Evolutionary conservation across 2,113 vertebrate species (phyloP).

Genomic region (Pluvialis apricaria): DNA sequence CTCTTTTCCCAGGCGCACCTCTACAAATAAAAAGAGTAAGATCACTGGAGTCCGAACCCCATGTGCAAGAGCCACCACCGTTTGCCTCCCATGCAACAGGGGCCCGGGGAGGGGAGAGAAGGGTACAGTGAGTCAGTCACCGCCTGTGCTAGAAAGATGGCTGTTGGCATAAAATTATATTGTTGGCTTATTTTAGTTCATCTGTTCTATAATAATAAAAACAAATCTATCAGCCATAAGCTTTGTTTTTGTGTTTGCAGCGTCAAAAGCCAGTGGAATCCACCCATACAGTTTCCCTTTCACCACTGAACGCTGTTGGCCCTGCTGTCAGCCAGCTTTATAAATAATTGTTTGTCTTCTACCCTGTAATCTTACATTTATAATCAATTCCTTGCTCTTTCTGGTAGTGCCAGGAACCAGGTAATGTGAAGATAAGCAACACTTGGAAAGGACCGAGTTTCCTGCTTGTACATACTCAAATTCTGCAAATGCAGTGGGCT

Average conservation of each 20-base stretch:
- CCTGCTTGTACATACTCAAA: background rate
- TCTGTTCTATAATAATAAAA: conserved; percentile 80
- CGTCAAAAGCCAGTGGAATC: background rate
- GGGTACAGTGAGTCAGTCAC: conserved; percentile 41
- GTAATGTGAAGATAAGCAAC: background rate
- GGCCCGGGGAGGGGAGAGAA: background rate
- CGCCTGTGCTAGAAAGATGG: conserved; percentile 62
- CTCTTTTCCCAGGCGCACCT: conserved; percentile 34
- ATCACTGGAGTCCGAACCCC: background rate
- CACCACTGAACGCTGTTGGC: background rate
- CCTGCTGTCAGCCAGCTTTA: background rate
- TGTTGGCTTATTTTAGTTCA: conserved; percentile 75
- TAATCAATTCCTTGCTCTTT: background rate
- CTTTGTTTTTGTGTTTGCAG: conserved; percentile 31
- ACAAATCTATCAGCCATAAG: conserved; percentile 72
- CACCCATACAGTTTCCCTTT: background rate
- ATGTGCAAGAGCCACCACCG: background rate
- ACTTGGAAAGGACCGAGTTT: background rate
- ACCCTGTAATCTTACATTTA: background rate
- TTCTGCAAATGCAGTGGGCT: background rate
- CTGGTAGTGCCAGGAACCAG: background rate
- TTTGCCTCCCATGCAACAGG: background rate
- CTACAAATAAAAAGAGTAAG: background rate
- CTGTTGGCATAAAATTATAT: conserved; percentile 74
- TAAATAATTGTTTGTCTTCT: background rate